Evolutionary conservation across 2,113 vertebrate species (phyloP).

Genomic region (Dicentrarchus labrax): DNA sequence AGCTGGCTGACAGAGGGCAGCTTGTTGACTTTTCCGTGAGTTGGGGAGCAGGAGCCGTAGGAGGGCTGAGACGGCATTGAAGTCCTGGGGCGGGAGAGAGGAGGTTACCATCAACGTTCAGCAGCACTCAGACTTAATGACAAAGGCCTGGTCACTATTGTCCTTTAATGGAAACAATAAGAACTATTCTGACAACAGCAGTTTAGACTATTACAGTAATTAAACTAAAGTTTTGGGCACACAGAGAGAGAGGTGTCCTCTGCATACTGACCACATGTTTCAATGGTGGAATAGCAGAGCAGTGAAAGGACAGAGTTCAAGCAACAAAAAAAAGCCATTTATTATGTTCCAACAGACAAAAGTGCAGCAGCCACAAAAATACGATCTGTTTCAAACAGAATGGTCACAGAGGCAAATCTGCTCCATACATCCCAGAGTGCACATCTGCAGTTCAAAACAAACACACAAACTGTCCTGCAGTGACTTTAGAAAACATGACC

Average conservation of each 20-base stretch:
- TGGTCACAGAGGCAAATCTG: constrained; percentile 43
- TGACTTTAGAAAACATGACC: constrained; percentile 84
- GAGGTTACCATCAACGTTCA: constrained; percentile 45
- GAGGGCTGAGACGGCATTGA: constrained; percentile 91
- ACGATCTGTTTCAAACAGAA: constrained; percentile 81
- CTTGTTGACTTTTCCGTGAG: constrained; percentile 97
- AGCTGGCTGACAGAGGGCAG: constrained; percentile 99
- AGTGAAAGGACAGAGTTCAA: constrained; percentile 47
- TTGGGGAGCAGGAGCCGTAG: constrained; percentile 92
- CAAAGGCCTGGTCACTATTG: neutral
- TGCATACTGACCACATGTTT: neutral
- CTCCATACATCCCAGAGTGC: constrained; percentile 33
- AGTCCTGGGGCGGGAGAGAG: constrained; percentile 86
- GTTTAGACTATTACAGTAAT: neutral
- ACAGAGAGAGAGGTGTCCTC: neutral
- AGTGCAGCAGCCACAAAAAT: constrained; percentile 74
- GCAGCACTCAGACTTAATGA: constrained; percentile 28
- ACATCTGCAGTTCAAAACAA: constrained; percentile 46
- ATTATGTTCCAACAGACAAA: constrained; percentile 77
- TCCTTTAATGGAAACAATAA: neutral
- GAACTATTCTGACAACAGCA: neutral
- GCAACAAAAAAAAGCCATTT: constrained; percentile 75
- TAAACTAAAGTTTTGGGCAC: neutral
- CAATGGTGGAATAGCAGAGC: neutral
- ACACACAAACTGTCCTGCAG: constrained; percentile 85